Evolutionary conservation across 37 sponge, comb jelly and placozoan species (phyloP).

Genomic region (Cladorhizidae sp.): DNA sequence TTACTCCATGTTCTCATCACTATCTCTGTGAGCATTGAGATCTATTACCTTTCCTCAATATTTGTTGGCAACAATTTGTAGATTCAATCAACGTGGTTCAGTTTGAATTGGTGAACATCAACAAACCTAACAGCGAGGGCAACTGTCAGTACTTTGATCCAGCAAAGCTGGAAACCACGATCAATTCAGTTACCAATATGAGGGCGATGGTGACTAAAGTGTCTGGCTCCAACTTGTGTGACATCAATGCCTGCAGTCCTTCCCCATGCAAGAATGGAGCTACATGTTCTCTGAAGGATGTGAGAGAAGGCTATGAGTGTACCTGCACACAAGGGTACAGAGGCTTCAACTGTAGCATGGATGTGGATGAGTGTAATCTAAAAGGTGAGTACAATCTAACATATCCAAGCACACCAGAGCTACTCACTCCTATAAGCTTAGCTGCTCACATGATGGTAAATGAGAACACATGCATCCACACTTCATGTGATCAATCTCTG

Average conservation of each 20-base stretch:
- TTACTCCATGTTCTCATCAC: too few relatives aligned
- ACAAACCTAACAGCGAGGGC: conserved; percentile 19
- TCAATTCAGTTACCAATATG: not conserved
- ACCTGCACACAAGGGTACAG: conserved; percentile 43
- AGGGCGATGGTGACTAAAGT: not conserved
- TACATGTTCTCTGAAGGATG: conserved; percentile 15
- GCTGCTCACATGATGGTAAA: too few relatives aligned
- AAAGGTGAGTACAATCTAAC: too few relatives aligned
- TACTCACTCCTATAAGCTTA: too few relatives aligned
- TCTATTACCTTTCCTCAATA: too few relatives aligned
- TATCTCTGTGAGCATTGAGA: too few relatives aligned
- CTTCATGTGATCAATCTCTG: too few relatives aligned
- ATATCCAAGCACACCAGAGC: too few relatives aligned
- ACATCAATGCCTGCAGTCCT: conserved; percentile 51
- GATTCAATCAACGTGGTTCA: conserved; percentile 3
- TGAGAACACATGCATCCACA: too few relatives aligned
- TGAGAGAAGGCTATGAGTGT: conserved; percentile 48
- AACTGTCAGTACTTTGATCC: conserved; percentile 6
- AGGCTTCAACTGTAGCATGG: conserved; percentile 43
- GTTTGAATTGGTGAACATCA: not conserved
- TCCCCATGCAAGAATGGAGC: conserved; percentile 71
- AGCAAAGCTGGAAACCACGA: not conserved
- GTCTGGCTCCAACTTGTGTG: conserved; percentile 34
- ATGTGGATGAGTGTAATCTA: conserved; percentile 46
- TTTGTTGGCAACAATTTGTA: too few relatives aligned